These are phyloP conservation scores for Drosophila nigromelanica DNA, from an alignment of 1,140 invertebrate genomes.

Conservation along the genomic window DNA sequence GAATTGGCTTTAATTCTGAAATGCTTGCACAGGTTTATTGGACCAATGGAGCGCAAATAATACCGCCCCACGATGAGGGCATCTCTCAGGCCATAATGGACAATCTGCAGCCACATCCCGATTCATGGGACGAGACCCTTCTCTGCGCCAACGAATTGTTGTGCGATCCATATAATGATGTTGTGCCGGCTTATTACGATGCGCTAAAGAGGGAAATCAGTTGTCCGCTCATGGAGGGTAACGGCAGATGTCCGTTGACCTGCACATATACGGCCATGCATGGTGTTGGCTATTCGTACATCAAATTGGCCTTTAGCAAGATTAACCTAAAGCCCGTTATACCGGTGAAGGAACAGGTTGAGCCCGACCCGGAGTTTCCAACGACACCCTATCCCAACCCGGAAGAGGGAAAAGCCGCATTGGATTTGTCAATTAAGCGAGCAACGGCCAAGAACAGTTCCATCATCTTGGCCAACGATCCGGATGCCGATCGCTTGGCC, in stretches of 20 bases:
- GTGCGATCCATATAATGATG: slow-evolving; percentile 52
- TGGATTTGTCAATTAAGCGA: slow-evolving; percentile 93
- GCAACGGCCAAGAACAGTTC: slow-evolving; percentile 89
- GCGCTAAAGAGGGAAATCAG: slow-evolving; percentile 44
- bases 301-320: slow-evolving; percentile 90
- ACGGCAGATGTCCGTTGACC: slow-evolving; percentile 57
- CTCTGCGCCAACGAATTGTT: slow-evolving; percentile 32
- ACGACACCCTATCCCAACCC: slow-evolving; percentile 97
- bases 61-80: slow-evolving; percentile 94
- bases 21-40: slow-evolving; percentile 89
- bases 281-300: slow-evolving; percentile 95
- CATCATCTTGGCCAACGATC: slow-evolving; percentile 98
- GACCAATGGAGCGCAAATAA: slow-evolving; percentile 97
- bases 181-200: slow-evolving; percentile 58
- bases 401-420: slow-evolving; percentile 95
- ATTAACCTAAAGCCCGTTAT: slow-evolving; percentile 91
- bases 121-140: slow-evolving; percentile 57
- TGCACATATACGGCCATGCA: slow-evolving; percentile 97
- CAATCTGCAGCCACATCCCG: slow-evolving; percentile 87
- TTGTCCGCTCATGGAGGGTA: slow-evolving; percentile 41
- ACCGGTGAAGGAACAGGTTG: slow-evolving; percentile 92
- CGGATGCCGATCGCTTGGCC: slow-evolving; percentile 98
- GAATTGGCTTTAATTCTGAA: neutral
- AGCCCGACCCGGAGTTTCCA: slow-evolving; percentile 98
- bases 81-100: slow-evolving; percentile 92